These are phyloP conservation scores for Apoderus coryli DNA, from an alignment of 2,888 invertebrate genomes.

Conservation along the genomic window DNA sequence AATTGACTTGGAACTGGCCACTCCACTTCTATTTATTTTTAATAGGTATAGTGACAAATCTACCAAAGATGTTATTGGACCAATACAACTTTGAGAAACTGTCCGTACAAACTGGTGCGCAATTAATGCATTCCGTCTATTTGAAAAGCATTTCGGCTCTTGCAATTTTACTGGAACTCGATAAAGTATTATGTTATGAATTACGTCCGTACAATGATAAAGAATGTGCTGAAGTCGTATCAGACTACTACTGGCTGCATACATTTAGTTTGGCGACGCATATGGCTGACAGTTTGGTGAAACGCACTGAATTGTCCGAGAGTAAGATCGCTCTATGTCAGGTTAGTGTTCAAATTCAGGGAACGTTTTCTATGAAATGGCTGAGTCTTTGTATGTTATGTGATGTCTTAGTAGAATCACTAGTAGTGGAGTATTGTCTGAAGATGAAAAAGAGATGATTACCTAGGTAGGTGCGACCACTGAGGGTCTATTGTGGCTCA, in stretches of 20 bases:
- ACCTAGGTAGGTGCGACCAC: too few species aligned
- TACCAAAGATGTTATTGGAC: slow-evolving; percentile 37
- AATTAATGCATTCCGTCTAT: slow-evolving; percentile 42
- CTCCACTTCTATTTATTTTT: too few species aligned
- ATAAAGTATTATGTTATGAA: slow-evolving; percentile 37
- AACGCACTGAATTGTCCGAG: slow-evolving; percentile 33
- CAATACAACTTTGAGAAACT: slow-evolving; percentile 42
- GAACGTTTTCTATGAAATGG: too few species aligned
- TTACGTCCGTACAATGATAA: slow-evolving; percentile 35
- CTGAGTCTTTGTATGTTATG: too few species aligned
- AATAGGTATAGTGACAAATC: slow-evolving; percentile 29
- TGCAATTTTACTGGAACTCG: slow-evolving; percentile 38
- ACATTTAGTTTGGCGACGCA: slow-evolving; percentile 38
- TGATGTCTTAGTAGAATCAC: too few species aligned
- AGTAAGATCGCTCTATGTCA: slow-evolving; percentile 25
- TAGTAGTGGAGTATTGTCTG: too few species aligned
- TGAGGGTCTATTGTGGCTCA: too few species aligned
- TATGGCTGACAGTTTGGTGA: slow-evolving; percentile 39
- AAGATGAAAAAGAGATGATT: too few species aligned
- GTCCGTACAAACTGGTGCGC: slow-evolving; percentile 41
- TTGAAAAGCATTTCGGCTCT: slow-evolving; percentile 41
- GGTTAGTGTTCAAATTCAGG: too few species aligned
- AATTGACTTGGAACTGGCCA: too few species aligned
- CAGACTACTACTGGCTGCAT: slow-evolving; percentile 44
- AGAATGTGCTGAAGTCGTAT: slow-evolving; percentile 24